Percentiles rank a stretch among this genome's conserved stretches.
Evolutionary conservation across 2,797 vertebrate genomes (phyloP).

Genomic region (Balearica regulorum): DNA sequence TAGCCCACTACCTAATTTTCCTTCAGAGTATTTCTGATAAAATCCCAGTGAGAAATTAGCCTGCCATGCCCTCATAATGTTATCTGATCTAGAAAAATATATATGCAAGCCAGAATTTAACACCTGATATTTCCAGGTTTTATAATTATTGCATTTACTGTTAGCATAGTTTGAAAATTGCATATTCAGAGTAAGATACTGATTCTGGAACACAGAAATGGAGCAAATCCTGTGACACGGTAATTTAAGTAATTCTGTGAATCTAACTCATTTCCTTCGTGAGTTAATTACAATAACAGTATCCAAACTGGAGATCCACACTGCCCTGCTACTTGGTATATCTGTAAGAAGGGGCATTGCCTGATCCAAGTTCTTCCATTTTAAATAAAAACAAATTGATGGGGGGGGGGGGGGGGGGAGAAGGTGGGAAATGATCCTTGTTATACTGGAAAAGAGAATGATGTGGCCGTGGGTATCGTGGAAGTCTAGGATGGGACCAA

Average conservation of each 20-base stretch:
- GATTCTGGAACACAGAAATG: neutral
- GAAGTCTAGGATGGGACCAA: neutral
- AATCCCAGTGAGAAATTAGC: neutral
- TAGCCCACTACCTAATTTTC: neutral
- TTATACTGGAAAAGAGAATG: neutral
- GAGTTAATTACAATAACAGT: neutral
- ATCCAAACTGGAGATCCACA: neutral
- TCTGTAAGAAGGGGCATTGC: neutral
- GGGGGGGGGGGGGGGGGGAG: no score
- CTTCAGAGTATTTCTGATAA: neutral
- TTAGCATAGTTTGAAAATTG: neutral
- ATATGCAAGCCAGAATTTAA: neutral
- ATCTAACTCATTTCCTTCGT: neutral
- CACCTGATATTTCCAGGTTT: neutral
- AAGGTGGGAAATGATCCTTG: neutral
- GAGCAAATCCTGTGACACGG: neutral
- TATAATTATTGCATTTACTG: neutral
- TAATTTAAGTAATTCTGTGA: neutral
- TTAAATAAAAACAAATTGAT: neutral
- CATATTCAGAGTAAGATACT: neutral
- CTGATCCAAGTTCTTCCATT: neutral
- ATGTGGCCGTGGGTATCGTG: neutral
- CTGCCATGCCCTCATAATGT: neutral
- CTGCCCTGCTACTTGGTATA: neutral
- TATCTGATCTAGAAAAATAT: neutral